phyloP scores from a whole-genome alignment of 2,113 vertebrate species.

The Indri indri region DNA sequence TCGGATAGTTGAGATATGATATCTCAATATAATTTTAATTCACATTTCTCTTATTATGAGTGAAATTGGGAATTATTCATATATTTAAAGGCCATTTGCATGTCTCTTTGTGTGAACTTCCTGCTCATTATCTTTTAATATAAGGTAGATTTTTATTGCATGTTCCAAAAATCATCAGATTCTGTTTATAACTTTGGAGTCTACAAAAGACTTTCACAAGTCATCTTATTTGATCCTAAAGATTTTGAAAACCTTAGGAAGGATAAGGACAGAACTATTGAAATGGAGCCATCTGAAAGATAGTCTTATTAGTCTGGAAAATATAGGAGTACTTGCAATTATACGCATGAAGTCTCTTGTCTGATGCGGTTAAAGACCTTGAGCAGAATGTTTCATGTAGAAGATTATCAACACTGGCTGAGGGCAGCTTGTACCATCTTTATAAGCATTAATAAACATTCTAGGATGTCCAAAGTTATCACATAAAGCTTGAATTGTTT shows the following conservation, averaged over 20 bases:
- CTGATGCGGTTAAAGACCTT: slow-evolving; percentile 2
- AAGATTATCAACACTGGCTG: not conserved
- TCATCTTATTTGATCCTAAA: slow-evolving; percentile 34
- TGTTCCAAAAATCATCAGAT: not conserved
- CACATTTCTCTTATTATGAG: not conserved
- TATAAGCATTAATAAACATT: not conserved
- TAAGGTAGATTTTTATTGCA: not conserved
- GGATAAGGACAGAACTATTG: not conserved
- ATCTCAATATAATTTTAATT: slow-evolving; percentile 28
- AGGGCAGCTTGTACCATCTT: slow-evolving; percentile 2
- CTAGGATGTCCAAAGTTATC: not conserved
- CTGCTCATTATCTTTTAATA: not conserved
- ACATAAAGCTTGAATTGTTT: not conserved
- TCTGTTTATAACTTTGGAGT: not conserved
- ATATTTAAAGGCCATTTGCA: not conserved
- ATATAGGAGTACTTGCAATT: not conserved
- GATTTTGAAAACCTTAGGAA: slow-evolving; percentile 33
- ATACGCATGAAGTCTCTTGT: not conserved
- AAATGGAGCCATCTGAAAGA: slow-evolving; percentile 18
- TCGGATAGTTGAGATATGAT: not conserved
- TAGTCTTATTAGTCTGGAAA: not conserved
- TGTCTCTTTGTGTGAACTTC: not conserved
- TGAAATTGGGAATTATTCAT: not conserved
- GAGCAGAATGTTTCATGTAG: not conserved
- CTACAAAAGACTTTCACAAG: not conserved